A percentile compares a stretch with the other conserved stretches of the same genome.
Conservation (phyloP, 2,113 vertebrate species). For the Australoheros scitulus region DNA sequence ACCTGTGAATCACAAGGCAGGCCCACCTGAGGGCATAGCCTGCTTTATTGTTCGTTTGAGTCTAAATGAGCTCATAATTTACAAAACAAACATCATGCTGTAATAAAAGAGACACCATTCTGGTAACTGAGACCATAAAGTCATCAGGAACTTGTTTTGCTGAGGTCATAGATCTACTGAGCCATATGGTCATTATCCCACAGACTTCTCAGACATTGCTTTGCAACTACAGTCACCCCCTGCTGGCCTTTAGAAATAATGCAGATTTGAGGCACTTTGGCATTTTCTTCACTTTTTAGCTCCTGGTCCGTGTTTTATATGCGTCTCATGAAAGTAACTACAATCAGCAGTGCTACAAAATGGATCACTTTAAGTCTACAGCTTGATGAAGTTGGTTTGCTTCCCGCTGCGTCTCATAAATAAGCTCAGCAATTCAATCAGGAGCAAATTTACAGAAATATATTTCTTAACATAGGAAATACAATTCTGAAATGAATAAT, state of each 20-base stretch:
- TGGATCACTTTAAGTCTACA: not conserved
- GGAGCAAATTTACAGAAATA: not conserved
- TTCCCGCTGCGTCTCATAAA: rapidly evolving
- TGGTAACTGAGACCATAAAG: not conserved
- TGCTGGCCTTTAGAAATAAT: not conserved
- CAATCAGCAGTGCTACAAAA: not conserved
- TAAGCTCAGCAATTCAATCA: not conserved
- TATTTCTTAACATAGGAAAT: not conserved
- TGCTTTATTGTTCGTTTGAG: not conserved
- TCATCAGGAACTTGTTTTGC: not conserved
- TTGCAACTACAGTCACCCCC: not conserved
- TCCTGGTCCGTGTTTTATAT: not conserved
- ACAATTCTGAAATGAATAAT: not conserved
- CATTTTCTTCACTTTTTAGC: not conserved
- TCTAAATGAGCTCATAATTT: not conserved
- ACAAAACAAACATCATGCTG: not conserved
- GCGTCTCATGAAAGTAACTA: not conserved
- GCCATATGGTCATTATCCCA: not conserved
- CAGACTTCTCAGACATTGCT: not conserved
- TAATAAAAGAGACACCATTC: not conserved
- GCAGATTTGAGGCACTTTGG: not conserved
- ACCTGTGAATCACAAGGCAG: not conserved
- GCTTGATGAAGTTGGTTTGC: not conserved
- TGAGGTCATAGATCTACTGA: not conserved
- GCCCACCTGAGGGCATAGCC: not conserved